Evolutionary conservation across 2,113 vertebrate species (phyloP), one percentile per base, ranked within the genome.

Genomic region (Petaurus breviceps): DNA sequence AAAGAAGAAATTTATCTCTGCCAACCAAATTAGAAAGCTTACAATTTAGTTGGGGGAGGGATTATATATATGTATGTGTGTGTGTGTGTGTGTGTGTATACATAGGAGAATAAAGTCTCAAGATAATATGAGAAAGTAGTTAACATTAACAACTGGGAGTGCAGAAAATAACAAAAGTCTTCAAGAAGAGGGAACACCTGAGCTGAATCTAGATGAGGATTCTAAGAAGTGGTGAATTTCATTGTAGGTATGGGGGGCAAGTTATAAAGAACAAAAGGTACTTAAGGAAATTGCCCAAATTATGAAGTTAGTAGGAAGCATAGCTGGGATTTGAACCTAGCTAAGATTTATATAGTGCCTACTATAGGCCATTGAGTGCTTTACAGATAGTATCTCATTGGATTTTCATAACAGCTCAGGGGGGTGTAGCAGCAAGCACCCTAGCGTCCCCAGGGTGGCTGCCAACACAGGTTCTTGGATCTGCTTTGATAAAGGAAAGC

Each of bases 21-120:
- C 8, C 6, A 0, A 0, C 1, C 16, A 84, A 68, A 3, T 3
- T 3, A 1, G 1, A 84, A 84, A 43, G 16, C 14, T 84, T 84
- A 22, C 7, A 43, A 22, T 84, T 6, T 84, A 84, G 16, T n/a
- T 84, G 68, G 14, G 16, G 68, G 31, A n/a, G 28, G 68, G 16
- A 84, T n/a, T 3, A 49, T 49, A 49, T 49, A 4, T 49, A 4
- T 49, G 47, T 49, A 4, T 49, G 47, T 49, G 47, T 49, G 4
- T 49, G 47, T 49, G 4, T 4, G 47, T 49, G 4, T 49, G 4
- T 49, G 47, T 49, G 22, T 37, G 43, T 77, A n/a, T 77, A 84
- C 68, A 43, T 84, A 12, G 16, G 16, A 84, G 0, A 84, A 43
- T 84, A 84, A 84, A 84, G 37, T 1, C 37, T 84, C n/a, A 84